A percentile compares a stretch with the other conserved stretches of the same genome.
Evolutionary conservation across 1,140 invertebrate genomes (phyloP).

Genomic region (Drosophila cardini): DNA sequence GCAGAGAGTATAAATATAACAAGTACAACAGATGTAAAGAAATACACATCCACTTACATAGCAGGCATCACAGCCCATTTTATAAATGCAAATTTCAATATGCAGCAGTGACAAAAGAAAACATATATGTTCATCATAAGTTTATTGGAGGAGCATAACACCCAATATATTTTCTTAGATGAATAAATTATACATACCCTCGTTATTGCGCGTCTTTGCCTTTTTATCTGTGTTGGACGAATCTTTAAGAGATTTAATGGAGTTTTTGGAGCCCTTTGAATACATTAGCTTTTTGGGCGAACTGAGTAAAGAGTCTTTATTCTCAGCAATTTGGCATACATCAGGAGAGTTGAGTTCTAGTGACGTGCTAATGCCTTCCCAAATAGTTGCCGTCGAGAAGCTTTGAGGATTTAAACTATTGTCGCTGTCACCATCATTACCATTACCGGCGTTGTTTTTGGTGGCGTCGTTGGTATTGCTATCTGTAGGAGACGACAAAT

Average conservation of each 20-base stretch:
- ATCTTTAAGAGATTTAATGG: constrained; percentile 82
- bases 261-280: constrained; percentile 80
- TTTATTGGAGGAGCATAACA: constrained; percentile 26
- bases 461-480: constrained; percentile 67
- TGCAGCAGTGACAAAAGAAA: constrained; percentile 43
- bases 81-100: constrained; percentile 48
- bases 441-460: constrained; percentile 64
- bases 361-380: constrained; percentile 80
- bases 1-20: too few relatives aligned
- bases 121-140: constrained; percentile 25
- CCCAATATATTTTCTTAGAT: background rate
- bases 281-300: constrained; percentile 81
- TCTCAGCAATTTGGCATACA: constrained; percentile 79
- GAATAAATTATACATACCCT: constrained; percentile 64
- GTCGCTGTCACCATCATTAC: constrained; percentile 65
- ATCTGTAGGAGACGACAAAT: constrained; percentile 35
- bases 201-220: constrained; percentile 80
- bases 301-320: constrained; percentile 55
- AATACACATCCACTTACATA: constrained; percentile 54
- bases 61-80: constrained; percentile 44
- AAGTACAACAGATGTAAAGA: constrained; percentile 12
- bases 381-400: constrained; percentile 78
- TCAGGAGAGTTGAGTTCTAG: constrained; percentile 78
- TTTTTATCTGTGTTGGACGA: constrained; percentile 80
- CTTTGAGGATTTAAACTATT: constrained; percentile 72